Conservation (phyloP, 2,797 vertebrate species). For the Pseudopleuronectes americanus region DNA sequence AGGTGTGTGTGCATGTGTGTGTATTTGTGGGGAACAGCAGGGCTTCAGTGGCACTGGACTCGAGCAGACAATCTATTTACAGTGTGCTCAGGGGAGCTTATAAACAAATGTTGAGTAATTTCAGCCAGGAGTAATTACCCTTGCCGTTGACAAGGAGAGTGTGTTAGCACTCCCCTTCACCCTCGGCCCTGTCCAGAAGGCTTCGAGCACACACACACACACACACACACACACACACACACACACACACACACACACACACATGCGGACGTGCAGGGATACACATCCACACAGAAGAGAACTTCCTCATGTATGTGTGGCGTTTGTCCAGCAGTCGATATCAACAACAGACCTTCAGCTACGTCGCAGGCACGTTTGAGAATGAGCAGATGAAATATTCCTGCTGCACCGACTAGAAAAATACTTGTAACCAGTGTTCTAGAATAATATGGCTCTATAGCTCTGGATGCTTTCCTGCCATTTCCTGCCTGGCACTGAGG, state of each 20-base stretch:
- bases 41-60: constrained; percentile 96
- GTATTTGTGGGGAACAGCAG: constrained; percentile 86
- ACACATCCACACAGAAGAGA: constrained; percentile 39
- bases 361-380: too few species aligned
- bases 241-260: constrained; percentile 4
- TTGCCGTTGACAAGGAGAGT: constrained; percentile 99
- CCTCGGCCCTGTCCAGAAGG: constrained; percentile 98
- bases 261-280: constrained; percentile 3
- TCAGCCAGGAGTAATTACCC: constrained; percentile 99
- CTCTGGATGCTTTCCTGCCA: too few species aligned
- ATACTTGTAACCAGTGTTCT: too few species aligned
- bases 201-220: constrained; percentile 74
- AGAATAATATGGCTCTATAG: too few species aligned
- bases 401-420: too few species aligned
- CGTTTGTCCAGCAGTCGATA: constrained; percentile 67
- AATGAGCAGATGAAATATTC: too few species aligned
- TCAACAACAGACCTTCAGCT: constrained; percentile 12
- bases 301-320: constrained; percentile 51
- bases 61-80: constrained; percentile 99
- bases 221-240: constrained; percentile 36
- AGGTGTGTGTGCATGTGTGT: constrained; percentile 26
- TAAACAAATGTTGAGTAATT: constrained; percentile 99
- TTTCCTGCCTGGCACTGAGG: too few species aligned
- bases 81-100: constrained; percentile 98
- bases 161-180: constrained; percentile 99